A percentile compares a stretch with the other conserved stretches of the same genome.
Conservation (phyloP, 2,113 vertebrate genomes). For the Pseudorhombus dupliciocellatus region DNA sequence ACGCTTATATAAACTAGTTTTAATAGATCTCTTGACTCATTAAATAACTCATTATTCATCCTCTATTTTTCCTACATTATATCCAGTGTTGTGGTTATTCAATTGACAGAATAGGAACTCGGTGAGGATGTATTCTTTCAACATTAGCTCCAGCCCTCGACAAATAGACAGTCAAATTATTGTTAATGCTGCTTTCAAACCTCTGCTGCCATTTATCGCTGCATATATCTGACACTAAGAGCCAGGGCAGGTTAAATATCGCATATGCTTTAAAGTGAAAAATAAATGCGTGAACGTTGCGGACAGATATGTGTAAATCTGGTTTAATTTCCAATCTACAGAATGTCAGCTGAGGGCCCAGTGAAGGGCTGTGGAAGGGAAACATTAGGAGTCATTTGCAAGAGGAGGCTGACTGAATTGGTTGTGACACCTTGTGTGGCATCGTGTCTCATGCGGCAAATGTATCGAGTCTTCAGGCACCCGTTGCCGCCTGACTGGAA, state of each 20-base stretch:
- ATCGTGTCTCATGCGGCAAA: conserved; percentile 46
- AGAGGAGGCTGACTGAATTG: conserved; percentile 26
- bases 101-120: background rate
- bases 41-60: background rate
- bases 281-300: background rate
- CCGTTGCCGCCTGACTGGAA: conserved; percentile 2
- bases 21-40: background rate
- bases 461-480: conserved; percentile 18
- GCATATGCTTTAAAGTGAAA: background rate
- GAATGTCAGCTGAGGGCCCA: conserved; percentile 16
- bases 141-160: background rate
- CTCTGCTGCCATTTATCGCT: background rate
- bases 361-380: conserved; percentile 16
- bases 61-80: background rate
- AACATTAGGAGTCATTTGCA: conserved; percentile 28
- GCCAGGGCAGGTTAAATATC: background rate
- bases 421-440: conserved; percentile 41
- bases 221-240: conserved; percentile 4
- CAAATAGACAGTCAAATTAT: background rate
- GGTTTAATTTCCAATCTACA: conserved; percentile 15
- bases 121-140: background rate
- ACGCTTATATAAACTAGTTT: too few species aligned
- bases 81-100: background rate
- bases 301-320: background rate
- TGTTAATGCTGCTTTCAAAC: background rate